Conservation (phyloP, 2,797 vertebrate genomes). For the Melanotaenia trifasciata region DNA sequence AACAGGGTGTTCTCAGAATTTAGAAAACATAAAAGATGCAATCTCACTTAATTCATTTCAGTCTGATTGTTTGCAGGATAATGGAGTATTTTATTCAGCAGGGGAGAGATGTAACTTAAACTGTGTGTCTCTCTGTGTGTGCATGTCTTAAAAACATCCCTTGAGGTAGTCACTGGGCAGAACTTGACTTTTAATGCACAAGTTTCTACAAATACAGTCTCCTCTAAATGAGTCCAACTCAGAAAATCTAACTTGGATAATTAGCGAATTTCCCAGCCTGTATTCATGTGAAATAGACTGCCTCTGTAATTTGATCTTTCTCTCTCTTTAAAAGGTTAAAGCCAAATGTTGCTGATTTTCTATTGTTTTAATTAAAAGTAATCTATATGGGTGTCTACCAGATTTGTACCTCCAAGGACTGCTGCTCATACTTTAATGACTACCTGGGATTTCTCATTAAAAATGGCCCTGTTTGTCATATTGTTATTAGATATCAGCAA, state of each 20-base stretch:
- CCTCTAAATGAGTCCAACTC: slow-evolving; percentile 39
- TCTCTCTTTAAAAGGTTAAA: not conserved
- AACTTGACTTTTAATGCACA: slow-evolving; percentile 44
- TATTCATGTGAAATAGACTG: slow-evolving; percentile 38
- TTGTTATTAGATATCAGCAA: not conserved
- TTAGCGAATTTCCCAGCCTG: slow-evolving; percentile 46
- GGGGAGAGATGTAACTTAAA: slow-evolving; percentile 6
- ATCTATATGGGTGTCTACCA: not conserved
- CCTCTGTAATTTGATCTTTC: not conserved
- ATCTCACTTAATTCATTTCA: not conserved
- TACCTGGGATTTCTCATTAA: not conserved
- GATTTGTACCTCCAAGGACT: not conserved
- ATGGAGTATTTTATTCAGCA: slow-evolving; percentile 26
- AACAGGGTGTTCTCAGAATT: slow-evolving; percentile 12
- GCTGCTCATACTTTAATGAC: not conserved
- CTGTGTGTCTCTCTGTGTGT: slow-evolving; percentile 19
- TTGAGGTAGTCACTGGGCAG: slow-evolving; percentile 31
- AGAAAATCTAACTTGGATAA: slow-evolving; percentile 42
- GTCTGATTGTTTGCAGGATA: slow-evolving; percentile 15
- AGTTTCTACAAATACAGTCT: slow-evolving; percentile 39
- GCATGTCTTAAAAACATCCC: not conserved
- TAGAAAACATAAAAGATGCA: not conserved
- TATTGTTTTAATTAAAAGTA: not conserved
- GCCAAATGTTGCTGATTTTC: not conserved
- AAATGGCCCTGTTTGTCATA: not conserved